Conservation (phyloP, 2,888 invertebrate species). For the Drosophila pegasa region DNA sequence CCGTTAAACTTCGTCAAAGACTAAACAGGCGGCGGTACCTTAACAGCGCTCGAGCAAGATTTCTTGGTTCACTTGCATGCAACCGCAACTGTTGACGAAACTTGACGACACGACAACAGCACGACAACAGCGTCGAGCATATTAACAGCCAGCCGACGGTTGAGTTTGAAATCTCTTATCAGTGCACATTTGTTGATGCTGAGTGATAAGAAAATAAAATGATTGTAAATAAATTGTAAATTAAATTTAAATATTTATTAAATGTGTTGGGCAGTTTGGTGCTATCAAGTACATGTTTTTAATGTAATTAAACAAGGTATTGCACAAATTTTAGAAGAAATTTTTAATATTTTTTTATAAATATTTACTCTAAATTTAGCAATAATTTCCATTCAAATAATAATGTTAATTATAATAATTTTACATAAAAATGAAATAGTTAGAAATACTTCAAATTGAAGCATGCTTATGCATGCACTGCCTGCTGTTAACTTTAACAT, state of each 20-base stretch:
- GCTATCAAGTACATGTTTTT: neutral
- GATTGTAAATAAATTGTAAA: neutral
- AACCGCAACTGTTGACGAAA: conserved; percentile 43
- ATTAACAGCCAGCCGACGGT: conserved; percentile 16
- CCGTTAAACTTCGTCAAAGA: conserved; percentile 44
- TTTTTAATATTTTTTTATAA: neutral
- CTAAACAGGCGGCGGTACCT: conserved; percentile 16
- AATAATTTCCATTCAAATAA: too few relatives aligned
- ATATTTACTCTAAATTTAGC: neutral
- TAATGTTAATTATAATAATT: neutral
- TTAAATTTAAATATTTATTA: neutral
- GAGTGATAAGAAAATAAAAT: neutral
- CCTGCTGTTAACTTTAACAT: conserved; percentile 14
- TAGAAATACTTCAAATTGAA: neutral
- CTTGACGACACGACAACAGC: conserved; percentile 43
- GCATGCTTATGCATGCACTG: neutral
- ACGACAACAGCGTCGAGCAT: conserved; percentile 13
- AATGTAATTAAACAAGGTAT: neutral
- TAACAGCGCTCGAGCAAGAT: neutral
- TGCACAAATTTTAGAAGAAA: neutral
- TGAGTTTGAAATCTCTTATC: conserved; percentile 47
- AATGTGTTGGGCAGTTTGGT: neutral
- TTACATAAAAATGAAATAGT: neutral
- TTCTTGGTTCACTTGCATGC: conserved; percentile 5
- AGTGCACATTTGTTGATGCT: neutral